phyloP scores from a whole-genome alignment of 2,113 vertebrate species.

The Lagopus muta region DNA sequence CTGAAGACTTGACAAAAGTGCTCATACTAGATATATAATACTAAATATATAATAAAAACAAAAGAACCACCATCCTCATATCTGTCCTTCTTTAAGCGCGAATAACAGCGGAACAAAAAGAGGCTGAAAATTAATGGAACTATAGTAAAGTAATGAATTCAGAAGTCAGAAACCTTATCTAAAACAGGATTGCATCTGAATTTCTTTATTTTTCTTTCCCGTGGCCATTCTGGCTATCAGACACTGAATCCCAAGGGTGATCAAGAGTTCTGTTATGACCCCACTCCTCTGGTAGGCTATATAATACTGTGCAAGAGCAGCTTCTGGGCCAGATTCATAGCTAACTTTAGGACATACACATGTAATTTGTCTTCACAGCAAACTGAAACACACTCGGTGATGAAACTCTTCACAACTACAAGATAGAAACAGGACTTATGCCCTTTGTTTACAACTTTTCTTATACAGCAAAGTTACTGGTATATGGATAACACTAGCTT shows the following conservation, averaged over 20 bases:
- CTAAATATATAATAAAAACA: not conserved
- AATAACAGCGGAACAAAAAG: not conserved
- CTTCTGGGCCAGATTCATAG: not conserved
- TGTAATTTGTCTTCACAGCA: not conserved
- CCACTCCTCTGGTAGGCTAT: not conserved
- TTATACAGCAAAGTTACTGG: not conserved
- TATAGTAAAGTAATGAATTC: not conserved
- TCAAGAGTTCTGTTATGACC: not conserved
- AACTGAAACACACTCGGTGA: not conserved
- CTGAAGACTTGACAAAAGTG: not conserved
- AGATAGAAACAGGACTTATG: not conserved
- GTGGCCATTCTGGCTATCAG: not conserved
- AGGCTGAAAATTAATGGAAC: not conserved
- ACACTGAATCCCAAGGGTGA: not conserved
- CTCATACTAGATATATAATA: not conserved
- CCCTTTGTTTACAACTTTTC: not conserved
- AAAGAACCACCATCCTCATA: not conserved
- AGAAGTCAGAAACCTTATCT: not conserved
- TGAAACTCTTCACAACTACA: not conserved
- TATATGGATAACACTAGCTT: not conserved
- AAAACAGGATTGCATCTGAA: not conserved
- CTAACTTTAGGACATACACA: not conserved
- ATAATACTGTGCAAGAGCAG: not conserved
- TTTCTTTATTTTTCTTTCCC: not conserved
- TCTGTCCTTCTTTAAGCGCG: not conserved